Evolutionary conservation across 1,140 invertebrate genomes (phyloP).

Genomic region (Seison nebaliae): DNA sequence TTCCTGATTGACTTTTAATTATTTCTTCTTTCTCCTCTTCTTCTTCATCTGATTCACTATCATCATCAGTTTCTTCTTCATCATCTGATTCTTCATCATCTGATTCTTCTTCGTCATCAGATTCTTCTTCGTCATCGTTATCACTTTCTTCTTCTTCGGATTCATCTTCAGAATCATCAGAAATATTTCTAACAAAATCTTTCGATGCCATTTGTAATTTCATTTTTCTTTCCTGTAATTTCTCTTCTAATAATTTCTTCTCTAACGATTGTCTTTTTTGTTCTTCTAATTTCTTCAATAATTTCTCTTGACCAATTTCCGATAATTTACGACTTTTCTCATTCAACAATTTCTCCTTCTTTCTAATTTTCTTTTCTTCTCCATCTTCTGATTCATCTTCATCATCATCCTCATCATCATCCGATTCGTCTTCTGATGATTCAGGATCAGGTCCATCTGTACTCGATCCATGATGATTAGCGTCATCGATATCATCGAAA

Average conservation of each 20-base stretch:
- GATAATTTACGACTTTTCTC: too few relatives aligned
- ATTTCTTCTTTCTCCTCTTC: constrained; percentile 14
- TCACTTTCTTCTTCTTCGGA: constrained; percentile 4
- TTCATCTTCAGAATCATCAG: neutral
- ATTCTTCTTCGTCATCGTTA: constrained; percentile 15
- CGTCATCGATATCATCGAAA: constrained; percentile 31
- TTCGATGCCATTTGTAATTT: too few relatives aligned
- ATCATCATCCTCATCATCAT: constrained; percentile 11
- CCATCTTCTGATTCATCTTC: constrained; percentile 13
- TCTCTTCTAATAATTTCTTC: too few relatives aligned
- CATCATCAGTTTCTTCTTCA: neutral
- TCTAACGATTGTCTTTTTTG: too few relatives aligned
- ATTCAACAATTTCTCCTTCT: neutral
- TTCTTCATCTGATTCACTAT: constrained; percentile 10
- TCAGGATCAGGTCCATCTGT: constrained; percentile 16
- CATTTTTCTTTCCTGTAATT: too few relatives aligned
- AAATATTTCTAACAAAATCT: neutral
- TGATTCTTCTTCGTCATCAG: constrained; percentile 19
- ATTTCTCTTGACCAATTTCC: too few relatives aligned
- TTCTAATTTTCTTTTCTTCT: neutral
- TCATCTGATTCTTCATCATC: constrained; percentile 19
- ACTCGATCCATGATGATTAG: too few relatives aligned
- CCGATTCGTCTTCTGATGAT: constrained; percentile 12
- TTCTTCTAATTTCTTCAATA: too few relatives aligned
- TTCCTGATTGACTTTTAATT: neutral